Evolutionary conservation across 2,888 invertebrate species (phyloP), one percentile per base, ranked within the genome.

Genomic region (Scelioninae gen. 2): DNA sequence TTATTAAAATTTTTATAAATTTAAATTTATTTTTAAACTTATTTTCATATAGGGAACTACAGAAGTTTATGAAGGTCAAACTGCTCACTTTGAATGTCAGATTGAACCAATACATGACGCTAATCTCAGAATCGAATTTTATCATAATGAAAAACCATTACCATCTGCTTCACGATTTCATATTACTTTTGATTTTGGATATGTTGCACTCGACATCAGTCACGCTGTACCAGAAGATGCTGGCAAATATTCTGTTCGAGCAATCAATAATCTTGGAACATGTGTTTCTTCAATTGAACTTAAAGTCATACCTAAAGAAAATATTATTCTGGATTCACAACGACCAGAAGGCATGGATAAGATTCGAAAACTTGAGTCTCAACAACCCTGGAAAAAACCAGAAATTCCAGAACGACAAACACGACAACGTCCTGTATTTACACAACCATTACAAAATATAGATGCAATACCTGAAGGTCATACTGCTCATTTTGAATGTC

Each of bases 151-250:
- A 73, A 94, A 95, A 86, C 95, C 96, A 57, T 88, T 97, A 82
- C 94, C 93, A 84, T 95, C 96, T 76, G 97, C 95, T 63, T 91
- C 95, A 74, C 91, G 96, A 82, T 96, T 96, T 92, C 96, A 96
- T 87, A 95, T 95, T 82, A 95, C 96, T 79, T 96, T 97, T 86
- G 98, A 98, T 88, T 98, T 98, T 89, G 98, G 98, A 81, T 98
- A 97, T 81, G 96, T 98, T 78, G 95, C 97, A 57, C 89, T 99
- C 81, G 97, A 98, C 87, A 96, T 99, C 82, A 92, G 93, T 77
- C 96, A 97, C 84, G 93, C 94, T 75, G 96, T 97, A 64, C 92
- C 97, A 9, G 97, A 97, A 88, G 98, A 99, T 87, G 95, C 95
- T 73, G 98, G 98, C 65, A 94, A 95, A 87, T 98, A 98, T 87